Base-by-base conservation (phyloP, 2,888 invertebrate species). In the Pherbina coryleti region DNA sequence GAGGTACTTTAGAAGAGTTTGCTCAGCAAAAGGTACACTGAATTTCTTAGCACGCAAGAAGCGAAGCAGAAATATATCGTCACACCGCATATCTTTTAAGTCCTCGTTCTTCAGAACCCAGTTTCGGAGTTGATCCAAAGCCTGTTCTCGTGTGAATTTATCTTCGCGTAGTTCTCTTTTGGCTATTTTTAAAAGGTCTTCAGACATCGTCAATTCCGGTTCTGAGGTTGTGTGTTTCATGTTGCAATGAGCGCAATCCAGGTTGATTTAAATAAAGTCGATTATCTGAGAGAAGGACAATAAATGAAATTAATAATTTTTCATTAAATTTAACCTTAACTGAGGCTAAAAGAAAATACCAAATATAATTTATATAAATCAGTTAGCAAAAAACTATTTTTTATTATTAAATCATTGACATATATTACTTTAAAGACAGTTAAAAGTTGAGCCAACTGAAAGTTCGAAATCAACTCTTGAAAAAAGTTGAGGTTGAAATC, bases 11-110 rank as follows among this genome's bases (percentile, higher is more conserved):
- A 96, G 91, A 55, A 96, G 87, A 66, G 93, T 93, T 85, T 95
- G 95, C 86, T 95, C 93, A 0, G 95, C 94, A 93, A 95, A 93
- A 2, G 93, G 94, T 49, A 96, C 91, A 85, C 94, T 94, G 90
- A 92, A 96, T 88, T 95, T 96, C 86, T 94, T 95, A 79, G 93
- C 93, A 2, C 95, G 92, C 78, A 96, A 90, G 86, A 95, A 96
- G 71, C 95, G 91, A 82, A 96, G 89, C 75, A 95, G 90, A 87
- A 96, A 96, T 66, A 90, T 91, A 79, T 94, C 93, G 88, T 95
- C 95, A 86, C 91, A 91, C 79, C 94, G 91, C 76, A 94, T 92
- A 86, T 94, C 93, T 85, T 91, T 91, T 79, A 95, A 91, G 84
- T 95, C 94, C 31, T 90, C 89, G 85, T 95, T 94, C 86, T 94